These are phyloP conservation scores for human DNA, from an alignment of 2,113 vertebrate genomes.

Conservation along the genomic window DNA sequence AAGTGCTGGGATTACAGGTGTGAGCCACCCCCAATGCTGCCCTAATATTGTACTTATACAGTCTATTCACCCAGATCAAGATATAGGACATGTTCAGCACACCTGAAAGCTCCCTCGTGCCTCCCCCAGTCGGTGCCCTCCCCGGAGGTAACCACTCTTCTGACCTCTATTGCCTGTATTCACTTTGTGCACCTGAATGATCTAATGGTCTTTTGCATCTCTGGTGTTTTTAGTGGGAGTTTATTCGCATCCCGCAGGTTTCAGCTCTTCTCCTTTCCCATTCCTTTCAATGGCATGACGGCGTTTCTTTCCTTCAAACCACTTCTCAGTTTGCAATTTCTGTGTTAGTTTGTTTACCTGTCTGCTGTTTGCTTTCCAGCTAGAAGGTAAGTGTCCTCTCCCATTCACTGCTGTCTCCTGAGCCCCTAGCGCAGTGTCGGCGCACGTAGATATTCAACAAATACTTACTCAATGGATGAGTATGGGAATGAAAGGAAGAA, in stretches of 20 bases:
- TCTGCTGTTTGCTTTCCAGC: not conserved
- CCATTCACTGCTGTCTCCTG: not conserved
- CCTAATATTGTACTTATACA: not conserved
- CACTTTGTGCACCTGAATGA: no score
- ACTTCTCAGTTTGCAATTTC: not conserved
- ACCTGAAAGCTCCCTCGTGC: not conserved
- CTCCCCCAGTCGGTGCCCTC: rapidly evolving
- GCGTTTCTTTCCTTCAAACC: not conserved
- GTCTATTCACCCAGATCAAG: not conserved
- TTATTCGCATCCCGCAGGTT: not conserved
- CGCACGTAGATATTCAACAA: rapidly evolving
- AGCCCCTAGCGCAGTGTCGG: rapidly evolving
- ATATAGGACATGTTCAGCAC: rapidly evolving
- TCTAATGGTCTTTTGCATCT: not conserved
- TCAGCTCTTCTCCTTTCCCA: not conserved
- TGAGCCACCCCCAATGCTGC: no score
- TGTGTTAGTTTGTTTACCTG: not conserved
- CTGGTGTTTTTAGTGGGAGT: not conserved
- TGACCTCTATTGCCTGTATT: no score
- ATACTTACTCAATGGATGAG: not conserved
- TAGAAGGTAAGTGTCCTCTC: not conserved
- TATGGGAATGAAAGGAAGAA: not conserved
- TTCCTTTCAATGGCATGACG: not conserved
- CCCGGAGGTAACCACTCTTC: not conserved
- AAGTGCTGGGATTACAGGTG: no score